These are phyloP conservation scores for Ladona fulva DNA, from an alignment of 1,140 invertebrate species.

Conservation along the genomic window DNA sequence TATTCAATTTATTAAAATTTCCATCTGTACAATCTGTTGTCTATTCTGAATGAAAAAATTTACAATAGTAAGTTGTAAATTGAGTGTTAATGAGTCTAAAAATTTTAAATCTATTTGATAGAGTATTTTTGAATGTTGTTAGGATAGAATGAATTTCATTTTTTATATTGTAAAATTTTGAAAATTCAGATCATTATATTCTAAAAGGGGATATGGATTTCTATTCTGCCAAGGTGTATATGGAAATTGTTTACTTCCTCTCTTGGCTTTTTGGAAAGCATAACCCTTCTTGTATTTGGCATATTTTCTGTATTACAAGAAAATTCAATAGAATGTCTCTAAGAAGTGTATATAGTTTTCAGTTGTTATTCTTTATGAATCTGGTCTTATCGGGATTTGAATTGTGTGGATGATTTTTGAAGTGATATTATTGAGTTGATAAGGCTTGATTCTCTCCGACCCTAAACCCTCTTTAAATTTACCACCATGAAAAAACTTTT, in stretches of 20 bases:
- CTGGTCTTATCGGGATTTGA: background rate
- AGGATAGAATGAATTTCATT: background rate
- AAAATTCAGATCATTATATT: background rate
- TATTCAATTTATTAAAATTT: background rate
- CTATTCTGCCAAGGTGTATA: background rate
- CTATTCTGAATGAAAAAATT: background rate
- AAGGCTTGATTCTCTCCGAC: background rate
- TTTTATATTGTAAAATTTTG: background rate
- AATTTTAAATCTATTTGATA: background rate
- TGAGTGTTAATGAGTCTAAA: background rate
- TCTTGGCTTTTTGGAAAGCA: background rate
- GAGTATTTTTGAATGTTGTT: background rate
- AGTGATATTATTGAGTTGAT: background rate
- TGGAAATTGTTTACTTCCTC: background rate
- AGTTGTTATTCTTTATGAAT: background rate
- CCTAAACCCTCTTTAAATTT: background rate
- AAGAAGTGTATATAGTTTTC: background rate
- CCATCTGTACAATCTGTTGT: background rate
- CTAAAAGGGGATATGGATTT: background rate
- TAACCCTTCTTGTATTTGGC: conserved; percentile 10
- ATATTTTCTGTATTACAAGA: conserved; percentile 16
- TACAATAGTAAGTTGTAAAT: background rate
- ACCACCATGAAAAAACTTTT: background rate
- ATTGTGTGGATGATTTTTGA: background rate
- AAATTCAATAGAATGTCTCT: conserved; percentile 11